Evolutionary conservation across 2,113 vertebrate species (phyloP).

Genomic region (Malaclemys terrapin): DNA sequence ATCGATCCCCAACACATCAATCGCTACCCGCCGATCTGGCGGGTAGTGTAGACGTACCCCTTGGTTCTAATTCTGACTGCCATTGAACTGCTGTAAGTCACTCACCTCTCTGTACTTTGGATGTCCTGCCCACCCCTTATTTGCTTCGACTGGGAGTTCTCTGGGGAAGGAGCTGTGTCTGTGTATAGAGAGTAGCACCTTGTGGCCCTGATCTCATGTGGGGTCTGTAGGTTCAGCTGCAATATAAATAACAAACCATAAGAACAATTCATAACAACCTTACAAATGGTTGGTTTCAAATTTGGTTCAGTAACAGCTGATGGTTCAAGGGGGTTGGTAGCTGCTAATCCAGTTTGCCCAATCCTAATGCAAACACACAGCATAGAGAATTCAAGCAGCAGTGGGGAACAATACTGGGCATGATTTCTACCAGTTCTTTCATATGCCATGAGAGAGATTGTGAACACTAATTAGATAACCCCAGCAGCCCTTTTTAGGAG

Average conservation of each 20-base stretch:
- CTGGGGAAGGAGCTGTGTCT: neutral
- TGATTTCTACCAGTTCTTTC: neutral
- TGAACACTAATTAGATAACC: neutral
- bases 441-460: neutral
- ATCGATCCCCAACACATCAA: too few relatives aligned
- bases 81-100: neutral
- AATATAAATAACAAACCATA: neutral
- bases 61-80: fast-evolving
- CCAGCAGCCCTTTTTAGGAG: neutral
- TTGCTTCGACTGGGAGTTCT: neutral
- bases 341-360: fast-evolving
- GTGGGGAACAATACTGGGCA: neutral
- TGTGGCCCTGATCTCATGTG: neutral
- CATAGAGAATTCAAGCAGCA: neutral
- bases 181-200: neutral
- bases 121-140: neutral
- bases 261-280: fast-evolving
- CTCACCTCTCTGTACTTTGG: fast-evolving
- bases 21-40: too few relatives aligned
- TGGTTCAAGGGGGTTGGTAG: neutral
- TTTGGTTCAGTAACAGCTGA: fast-evolving
- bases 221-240: neutral
- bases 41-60: too few relatives aligned
- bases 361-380: neutral
- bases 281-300: neutral